phyloP scores from a whole-genome alignment of 2,113 vertebrate genomes.

The Erpornis zantholeuca region DNA sequence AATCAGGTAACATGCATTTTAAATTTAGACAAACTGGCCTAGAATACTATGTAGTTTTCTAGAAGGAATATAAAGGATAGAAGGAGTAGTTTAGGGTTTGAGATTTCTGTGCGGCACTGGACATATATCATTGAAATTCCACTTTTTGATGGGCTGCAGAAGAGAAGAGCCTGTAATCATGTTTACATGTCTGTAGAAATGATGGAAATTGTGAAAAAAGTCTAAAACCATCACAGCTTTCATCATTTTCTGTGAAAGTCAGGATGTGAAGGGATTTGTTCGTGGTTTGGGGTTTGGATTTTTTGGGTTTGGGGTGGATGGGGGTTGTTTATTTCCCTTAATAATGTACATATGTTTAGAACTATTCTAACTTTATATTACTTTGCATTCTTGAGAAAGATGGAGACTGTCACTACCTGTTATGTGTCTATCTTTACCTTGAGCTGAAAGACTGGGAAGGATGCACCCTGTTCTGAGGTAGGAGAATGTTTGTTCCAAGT shows the following conservation, averaged over 20 bases:
- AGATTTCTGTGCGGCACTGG: fast-evolving
- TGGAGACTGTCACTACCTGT: not conserved
- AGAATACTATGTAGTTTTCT: not conserved
- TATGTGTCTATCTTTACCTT: not conserved
- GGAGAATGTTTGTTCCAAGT: not conserved
- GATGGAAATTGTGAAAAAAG: not conserved
- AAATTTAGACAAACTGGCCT: not conserved
- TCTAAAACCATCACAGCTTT: not conserved
- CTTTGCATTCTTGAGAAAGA: not conserved
- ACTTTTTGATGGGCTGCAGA: not conserved
- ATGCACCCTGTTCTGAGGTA: not conserved
- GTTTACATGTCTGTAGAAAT: not conserved
- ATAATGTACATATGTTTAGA: not conserved
- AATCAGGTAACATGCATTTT: not conserved
- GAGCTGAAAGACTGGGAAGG: not conserved
- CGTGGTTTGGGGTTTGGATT: not conserved
- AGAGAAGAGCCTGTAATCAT: not conserved
- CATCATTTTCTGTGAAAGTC: not conserved
- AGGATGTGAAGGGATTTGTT: not conserved
- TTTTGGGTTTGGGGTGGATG: fast-evolving
- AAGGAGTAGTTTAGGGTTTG: not conserved
- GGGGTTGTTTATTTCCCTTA: not conserved
- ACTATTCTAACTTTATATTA: not conserved
- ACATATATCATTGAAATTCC: not conserved
- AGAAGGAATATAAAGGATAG: not conserved